Evolutionary conservation across 2,113 vertebrate genomes (phyloP).

Genomic region (Oryzias woworae): DNA sequence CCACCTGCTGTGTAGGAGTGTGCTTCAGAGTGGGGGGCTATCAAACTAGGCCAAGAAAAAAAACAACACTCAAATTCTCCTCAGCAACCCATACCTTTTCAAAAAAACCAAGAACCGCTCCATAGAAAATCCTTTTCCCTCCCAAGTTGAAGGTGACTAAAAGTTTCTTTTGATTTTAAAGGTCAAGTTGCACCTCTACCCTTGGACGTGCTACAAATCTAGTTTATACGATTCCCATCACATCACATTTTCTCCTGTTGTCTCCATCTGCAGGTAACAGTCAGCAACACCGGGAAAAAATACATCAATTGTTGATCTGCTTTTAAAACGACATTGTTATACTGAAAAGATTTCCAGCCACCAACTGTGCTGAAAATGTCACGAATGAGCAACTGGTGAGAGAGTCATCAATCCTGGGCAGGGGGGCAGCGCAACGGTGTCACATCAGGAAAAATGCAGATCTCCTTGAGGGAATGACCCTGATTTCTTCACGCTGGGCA

Average conservation of each 20-base stretch:
- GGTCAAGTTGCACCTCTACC: too few species aligned
- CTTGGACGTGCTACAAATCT: neutral
- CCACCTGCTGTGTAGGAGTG: too few species aligned
- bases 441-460: constrained; percentile 49
- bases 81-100: too few species aligned
- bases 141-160: too few species aligned
- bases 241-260: too few species aligned
- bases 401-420: constrained; percentile 37
- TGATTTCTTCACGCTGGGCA: constrained; percentile 36
- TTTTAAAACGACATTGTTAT: constrained; percentile 37
- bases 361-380: constrained; percentile 60
- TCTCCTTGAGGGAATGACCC: constrained; percentile 46
- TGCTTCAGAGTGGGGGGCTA: too few species aligned
- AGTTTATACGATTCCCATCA: neutral
- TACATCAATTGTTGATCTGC: constrained; percentile 26
- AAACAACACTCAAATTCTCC: too few species aligned
- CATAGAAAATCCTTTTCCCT: too few species aligned
- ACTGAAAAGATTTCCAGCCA: constrained; percentile 33
- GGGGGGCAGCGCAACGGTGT: constrained; percentile 28
- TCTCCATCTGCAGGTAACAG: constrained; percentile 10
- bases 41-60: too few species aligned
- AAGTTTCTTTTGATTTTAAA: too few species aligned
- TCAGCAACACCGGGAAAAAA: constrained; percentile 1
- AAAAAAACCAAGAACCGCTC: too few species aligned
- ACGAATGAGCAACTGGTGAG: constrained; percentile 36